Evolutionary conservation across 2,888 invertebrate genomes (phyloP).

Genomic region (Hirtodrosophila alboralis): DNA sequence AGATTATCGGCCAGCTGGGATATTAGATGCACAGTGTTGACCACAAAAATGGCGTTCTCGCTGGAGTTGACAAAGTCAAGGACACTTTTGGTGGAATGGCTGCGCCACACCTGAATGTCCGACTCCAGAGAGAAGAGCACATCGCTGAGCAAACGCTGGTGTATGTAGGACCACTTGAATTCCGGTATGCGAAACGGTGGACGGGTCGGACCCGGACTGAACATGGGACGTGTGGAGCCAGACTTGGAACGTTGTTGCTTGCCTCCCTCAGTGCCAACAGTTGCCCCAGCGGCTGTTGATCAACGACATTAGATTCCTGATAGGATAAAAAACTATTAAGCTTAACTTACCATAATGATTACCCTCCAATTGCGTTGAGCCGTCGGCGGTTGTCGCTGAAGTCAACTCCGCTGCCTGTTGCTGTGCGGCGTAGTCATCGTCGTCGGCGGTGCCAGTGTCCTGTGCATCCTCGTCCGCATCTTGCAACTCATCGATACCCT

Average conservation of each 20-base stretch:
- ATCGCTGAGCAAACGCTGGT: conserved; percentile 97
- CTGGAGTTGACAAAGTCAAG: conserved; percentile 99
- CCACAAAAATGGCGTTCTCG: conserved; percentile 99
- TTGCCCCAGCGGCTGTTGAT: conserved; percentile 9
- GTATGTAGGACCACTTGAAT: conserved; percentile 99
- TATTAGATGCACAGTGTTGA: conserved; percentile 99
- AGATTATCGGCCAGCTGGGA: conserved; percentile 99
- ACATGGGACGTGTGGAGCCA: conserved; percentile 92
- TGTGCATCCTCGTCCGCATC: conserved; percentile 51
- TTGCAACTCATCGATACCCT: conserved; percentile 30
- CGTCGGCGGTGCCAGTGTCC: conserved; percentile 39
- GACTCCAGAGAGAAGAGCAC: conserved; percentile 98
- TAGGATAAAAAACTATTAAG: too few species aligned
- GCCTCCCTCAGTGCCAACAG: conserved; percentile 20
- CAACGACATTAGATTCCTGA: too few species aligned
- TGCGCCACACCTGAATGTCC: conserved; percentile 96
- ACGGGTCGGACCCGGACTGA: conserved; percentile 95
- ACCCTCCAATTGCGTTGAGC: conserved; percentile 93
- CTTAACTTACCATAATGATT: conserved; percentile 90
- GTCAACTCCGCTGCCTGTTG: conserved; percentile 84
- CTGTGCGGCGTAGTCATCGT: conserved; percentile 83
- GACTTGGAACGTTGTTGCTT: conserved; percentile 85
- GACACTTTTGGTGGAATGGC: conserved; percentile 98
- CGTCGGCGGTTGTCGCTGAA: conserved; percentile 85
- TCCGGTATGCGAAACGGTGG: conserved; percentile 99